Evolutionary conservation across 2,888 invertebrate species (phyloP).

Genomic region (Drosophila austrosaltans): DNA sequence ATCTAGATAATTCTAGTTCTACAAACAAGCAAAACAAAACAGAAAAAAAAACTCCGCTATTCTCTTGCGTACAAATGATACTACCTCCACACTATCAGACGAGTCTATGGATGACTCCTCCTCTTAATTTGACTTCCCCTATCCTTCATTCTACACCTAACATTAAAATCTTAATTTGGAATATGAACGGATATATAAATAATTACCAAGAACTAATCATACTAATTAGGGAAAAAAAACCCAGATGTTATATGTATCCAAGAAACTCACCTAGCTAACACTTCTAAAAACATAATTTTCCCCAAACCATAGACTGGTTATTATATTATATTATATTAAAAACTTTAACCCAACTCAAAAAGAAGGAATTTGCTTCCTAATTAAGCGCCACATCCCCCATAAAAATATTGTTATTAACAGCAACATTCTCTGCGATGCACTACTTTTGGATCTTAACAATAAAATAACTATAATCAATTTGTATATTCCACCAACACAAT

Average conservation of each 20-base stretch:
- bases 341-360: background rate
- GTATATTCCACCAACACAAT: background rate
- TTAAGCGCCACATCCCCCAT: background rate
- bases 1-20: no score
- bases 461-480: background rate
- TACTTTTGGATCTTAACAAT: no score
- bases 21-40: background rate
- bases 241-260: no score
- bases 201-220: conserved; percentile 4
- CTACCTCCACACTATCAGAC: background rate
- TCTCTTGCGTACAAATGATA: background rate
- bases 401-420: background rate
- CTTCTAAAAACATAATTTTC: no score
- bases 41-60: background rate
- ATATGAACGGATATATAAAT: background rate
- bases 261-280: no score
- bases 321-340: background rate
- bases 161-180: conserved; percentile 1
- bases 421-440: background rate
- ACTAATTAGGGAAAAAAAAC: no score
- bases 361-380: background rate
- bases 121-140: background rate
- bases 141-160: background rate
- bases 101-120: background rate
- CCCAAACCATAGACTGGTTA: background rate